Evolutionary conservation across 2,888 invertebrate species (phyloP), one percentile per base, ranked within the genome.

Genomic region (Stenoptilia bipunctidactyla): DNA sequence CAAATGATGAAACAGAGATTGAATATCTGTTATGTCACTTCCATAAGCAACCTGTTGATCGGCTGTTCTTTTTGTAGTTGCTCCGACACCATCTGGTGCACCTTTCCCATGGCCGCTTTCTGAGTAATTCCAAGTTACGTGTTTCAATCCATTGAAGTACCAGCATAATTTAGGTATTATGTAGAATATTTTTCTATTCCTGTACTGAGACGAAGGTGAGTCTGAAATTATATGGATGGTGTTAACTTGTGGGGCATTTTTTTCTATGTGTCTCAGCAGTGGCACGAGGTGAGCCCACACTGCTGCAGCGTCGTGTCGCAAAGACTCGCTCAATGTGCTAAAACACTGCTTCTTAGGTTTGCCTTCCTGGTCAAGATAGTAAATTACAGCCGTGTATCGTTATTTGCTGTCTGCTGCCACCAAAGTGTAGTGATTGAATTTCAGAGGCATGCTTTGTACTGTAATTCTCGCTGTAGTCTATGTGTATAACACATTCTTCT

Each of bases 121-220:
- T 1, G 49, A 39, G 27, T 42, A 48, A 43, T 15, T 37, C 34
- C 36, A 15, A 15, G 14, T 13, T 1, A 14, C 13, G 13, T 38
- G 42, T 27, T 34, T 37, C 15, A 42, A 42, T 13, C 39, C n/a
- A 39, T 50, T 34, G 13, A 52, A 36, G 37, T 45, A 44, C 41
- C 41, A 40, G n/a, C 47, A 52, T 37, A 66, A 37, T 36, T n/a
- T n/a, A n/a, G n/a, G n/a, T n/a, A n/a, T n/a, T n/a, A 58, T 49
- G 50, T 48, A 57, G 49, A 73, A 67, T 53, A 66, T 66, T 0
- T 45, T 49, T 50, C 66, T 65, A 42, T 70, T 49, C 6, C 45
- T 33, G 33, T 51, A 53, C 39, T 53, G 49, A n/a, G 50, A 41
- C 58, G 64, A 2, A 61, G 15, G 38, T 66, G 63, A 47, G 66